Evolutionary conservation across 2,113 vertebrate species (phyloP), one percentile per base, ranked within the genome.

Genomic region (Marcusenius ussheri): DNA sequence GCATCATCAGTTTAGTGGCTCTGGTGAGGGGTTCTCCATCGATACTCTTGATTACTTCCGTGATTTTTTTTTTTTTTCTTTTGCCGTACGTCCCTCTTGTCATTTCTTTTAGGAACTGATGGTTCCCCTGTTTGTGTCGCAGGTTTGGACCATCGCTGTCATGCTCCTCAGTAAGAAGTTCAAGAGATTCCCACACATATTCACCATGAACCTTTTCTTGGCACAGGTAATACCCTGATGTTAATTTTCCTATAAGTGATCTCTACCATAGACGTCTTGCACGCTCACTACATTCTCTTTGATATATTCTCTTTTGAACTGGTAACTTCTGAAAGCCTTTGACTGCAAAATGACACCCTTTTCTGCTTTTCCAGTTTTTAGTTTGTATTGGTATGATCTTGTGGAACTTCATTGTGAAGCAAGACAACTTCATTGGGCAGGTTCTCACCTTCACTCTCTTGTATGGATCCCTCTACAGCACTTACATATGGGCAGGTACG

Each of bases 401-500:
- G 86, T 99, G 98, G 98, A 97, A 97, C 93, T 97, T 98, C 83
- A 93, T 96, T 91, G 96, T 96, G 91, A 96, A 94, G 90, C 93
- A 96, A 90, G 93, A 96, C 83, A 96, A 94, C 93, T 95, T 97
- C 91, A 93, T 96, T 46, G 93, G 96, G 88, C 97, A 98, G 93
- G 95, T 98, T 91, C 93, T 99, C 50, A 96, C 96, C 50, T 99
- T 98, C 94, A 95, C 97, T 66, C 92, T 99, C 17, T 94, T 99
- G 27, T 98, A 97, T 91, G 96, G 96, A 62, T 97, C 98, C 5
- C 96, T 99, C 91, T 98, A 98, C 92, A 97, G 98, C 92, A 97
- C 97, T 70, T 99, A 96, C 90, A 89, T 99, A 1, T 99, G 98
- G 98, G 97, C 98, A 96, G 98, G 98, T 98, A 96, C 93, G 93